Evolutionary conservation across 2,888 invertebrate species (phyloP).

Genomic region (Pachydiplax longipennis): DNA sequence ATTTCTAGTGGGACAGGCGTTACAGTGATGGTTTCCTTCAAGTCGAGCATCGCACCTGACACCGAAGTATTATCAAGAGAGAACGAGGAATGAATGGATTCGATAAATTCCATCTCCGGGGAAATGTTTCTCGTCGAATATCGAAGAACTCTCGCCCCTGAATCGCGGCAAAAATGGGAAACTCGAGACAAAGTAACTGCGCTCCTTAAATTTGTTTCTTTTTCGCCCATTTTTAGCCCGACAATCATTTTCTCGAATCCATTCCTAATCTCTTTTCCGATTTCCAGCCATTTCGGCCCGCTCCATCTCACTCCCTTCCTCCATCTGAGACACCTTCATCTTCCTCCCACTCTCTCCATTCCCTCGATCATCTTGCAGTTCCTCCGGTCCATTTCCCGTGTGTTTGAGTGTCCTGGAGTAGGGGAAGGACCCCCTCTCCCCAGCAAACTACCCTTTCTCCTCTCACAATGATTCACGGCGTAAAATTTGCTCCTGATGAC

Average conservation of each 20-base stretch:
- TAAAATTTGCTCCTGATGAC: neutral
- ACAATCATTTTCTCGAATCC: neutral
- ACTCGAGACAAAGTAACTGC: no score
- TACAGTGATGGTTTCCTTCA: no score
- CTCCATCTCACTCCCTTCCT: neutral
- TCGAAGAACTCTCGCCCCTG: neutral
- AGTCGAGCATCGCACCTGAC: no score
- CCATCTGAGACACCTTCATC: neutral
- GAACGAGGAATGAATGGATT: neutral
- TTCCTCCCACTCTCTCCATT: neutral
- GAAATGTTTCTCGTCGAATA: neutral
- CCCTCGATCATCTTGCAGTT: neutral
- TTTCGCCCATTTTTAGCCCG: neutral
- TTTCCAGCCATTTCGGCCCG: neutral
- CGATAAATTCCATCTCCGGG: neutral
- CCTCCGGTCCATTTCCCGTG: neutral
- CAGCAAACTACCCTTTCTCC: neutral
- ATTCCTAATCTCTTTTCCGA: neutral
- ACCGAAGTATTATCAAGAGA: no score
- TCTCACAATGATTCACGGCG: neutral
- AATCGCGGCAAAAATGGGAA: neutral
- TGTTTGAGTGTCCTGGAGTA: neutral
- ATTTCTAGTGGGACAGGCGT: no score
- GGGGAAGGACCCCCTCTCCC: neutral
- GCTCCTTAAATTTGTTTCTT: neutral